phyloP scores from a whole-genome alignment of 2,888 invertebrate species.

The Pasiphila rectangulata region DNA sequence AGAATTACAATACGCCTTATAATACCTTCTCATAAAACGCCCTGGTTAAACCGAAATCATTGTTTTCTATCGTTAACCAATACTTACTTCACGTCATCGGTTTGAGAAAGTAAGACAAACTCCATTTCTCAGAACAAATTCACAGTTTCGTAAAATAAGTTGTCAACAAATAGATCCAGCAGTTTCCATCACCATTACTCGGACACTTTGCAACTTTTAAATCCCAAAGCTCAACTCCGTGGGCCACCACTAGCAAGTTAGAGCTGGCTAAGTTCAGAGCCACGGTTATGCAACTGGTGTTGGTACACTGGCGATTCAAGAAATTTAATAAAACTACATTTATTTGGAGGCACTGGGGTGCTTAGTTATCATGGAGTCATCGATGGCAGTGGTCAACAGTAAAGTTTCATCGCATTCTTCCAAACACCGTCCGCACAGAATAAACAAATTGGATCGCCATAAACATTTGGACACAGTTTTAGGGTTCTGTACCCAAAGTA shows the following conservation, averaged over 20 bases:
- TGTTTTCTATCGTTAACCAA: no score
- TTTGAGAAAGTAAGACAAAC: neutral
- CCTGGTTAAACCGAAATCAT: no score
- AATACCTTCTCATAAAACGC: no score
- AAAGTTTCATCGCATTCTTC: no score
- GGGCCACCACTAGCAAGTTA: slow-evolving; percentile 18
- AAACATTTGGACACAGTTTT: no score
- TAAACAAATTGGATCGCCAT: no score
- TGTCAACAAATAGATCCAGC: slow-evolving; percentile 20
- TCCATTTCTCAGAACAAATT: neutral
- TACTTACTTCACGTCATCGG: no score
- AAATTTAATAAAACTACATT: neutral
- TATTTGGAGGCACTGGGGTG: neutral
- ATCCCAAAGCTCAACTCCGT: slow-evolving; percentile 27
- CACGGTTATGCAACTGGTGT: slow-evolving; percentile 13
- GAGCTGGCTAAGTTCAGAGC: slow-evolving; percentile 36
- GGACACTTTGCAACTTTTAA: slow-evolving; percentile 29
- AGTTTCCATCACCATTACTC: slow-evolving; percentile 25
- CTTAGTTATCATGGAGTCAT: no score
- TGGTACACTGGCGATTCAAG: slow-evolving; percentile 6
- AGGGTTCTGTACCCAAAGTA: no score
- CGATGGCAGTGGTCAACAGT: no score
- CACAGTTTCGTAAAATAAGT: slow-evolving; percentile 11
- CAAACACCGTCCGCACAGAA: no score
- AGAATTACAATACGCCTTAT: no score